Evolutionary conservation across 2,888 invertebrate species (phyloP).

Genomic region (Gastrophysa polygoni): DNA sequence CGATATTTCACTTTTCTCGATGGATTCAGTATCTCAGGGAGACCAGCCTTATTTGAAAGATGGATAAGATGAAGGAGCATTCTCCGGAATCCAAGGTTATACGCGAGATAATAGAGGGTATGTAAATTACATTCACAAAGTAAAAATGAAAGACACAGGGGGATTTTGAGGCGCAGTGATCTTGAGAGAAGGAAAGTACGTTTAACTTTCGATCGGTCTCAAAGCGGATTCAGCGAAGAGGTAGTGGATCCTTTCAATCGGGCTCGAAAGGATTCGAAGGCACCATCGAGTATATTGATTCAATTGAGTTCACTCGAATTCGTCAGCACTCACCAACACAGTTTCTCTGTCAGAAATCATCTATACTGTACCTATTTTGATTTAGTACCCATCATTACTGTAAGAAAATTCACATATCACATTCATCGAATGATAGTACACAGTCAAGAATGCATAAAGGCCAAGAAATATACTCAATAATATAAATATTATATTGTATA

Average conservation of each 20-base stretch:
- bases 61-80: background rate
- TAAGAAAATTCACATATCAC: too few relatives aligned
- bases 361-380: too few relatives aligned
- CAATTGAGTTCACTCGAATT: background rate
- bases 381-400: too few relatives aligned
- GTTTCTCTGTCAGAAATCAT: background rate
- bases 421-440: too few relatives aligned
- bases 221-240: background rate
- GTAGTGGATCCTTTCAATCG: background rate
- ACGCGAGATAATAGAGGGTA: background rate
- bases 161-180: background rate
- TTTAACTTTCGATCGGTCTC: background rate
- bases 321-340: background rate
- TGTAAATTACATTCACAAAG: background rate
- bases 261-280: background rate
- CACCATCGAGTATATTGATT: background rate
- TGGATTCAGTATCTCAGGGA: background rate
- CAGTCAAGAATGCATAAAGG: too few relatives aligned
- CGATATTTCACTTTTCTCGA: background rate
- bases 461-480: too few relatives aligned
- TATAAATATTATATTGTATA: too few relatives aligned
- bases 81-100: background rate
- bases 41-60: background rate
- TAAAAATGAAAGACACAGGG: background rate
- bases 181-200: background rate